These are phyloP conservation scores for Chaetodon auriga DNA, from an alignment of 2,113 vertebrate species.

Conservation along the genomic window DNA sequence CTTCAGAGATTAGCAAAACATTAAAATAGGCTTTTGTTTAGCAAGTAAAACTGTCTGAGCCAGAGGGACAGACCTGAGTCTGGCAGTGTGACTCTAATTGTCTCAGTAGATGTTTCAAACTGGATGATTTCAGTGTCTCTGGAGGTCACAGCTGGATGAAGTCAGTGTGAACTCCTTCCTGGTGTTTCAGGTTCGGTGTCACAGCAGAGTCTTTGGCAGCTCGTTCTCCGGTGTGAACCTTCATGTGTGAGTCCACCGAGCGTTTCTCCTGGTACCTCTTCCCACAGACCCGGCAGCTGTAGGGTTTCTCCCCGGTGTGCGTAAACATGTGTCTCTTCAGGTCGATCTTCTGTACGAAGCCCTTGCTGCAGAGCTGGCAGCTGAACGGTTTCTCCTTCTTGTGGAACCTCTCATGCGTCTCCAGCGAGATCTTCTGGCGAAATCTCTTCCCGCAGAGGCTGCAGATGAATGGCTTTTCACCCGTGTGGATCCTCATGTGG, in stretches of 20 bases:
- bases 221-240: conserved; percentile 59
- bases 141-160: conserved; percentile 68
- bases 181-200: not conserved
- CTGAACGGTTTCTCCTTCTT: conserved; percentile 67
- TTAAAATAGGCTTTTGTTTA: too few relatives aligned
- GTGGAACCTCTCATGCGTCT: conserved; percentile 86
- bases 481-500: conserved; percentile 86
- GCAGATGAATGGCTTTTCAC: conserved; percentile 85
- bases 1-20: too few relatives aligned
- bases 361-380: conserved; percentile 72
- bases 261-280: conserved; percentile 78
- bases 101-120: not conserved
- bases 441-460: conserved; percentile 79
- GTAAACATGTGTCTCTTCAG: conserved; percentile 76
- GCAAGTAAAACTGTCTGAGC: too few relatives aligned
- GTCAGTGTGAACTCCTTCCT: conserved; percentile 33
- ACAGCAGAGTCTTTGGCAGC: not conserved
- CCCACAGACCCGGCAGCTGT: conserved; percentile 66
- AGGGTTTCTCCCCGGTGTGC: conserved; percentile 78
- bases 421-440: conserved; percentile 74
- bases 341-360: conserved; percentile 75
- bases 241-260: conserved; percentile 74
- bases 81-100: too few relatives aligned
- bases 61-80: too few relatives aligned
- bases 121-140: not conserved